A percentile compares a stretch with the other conserved stretches of the same genome.
phyloP scores from a whole-genome alignment of 2,113 vertebrate species.

The Epinephelus lanceolatus region DNA sequence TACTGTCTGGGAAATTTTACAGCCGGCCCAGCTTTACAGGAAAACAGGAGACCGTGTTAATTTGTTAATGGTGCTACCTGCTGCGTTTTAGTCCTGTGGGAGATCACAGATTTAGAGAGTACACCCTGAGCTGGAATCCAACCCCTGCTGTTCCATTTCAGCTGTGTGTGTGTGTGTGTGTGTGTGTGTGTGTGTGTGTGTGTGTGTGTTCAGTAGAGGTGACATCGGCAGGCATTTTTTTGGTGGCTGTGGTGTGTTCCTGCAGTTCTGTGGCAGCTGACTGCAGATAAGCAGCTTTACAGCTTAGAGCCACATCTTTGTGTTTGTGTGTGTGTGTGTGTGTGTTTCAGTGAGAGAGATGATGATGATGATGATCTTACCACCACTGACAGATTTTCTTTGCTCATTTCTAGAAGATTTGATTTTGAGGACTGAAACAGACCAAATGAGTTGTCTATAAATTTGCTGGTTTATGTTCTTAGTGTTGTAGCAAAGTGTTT shows the following conservation, averaged over 20 bases:
- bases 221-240: constrained; percentile 23
- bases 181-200: constrained; percentile 5
- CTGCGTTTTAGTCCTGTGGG: not conserved
- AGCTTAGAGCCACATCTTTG: constrained; percentile 51
- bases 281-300: constrained; percentile 73
- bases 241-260: constrained; percentile 18
- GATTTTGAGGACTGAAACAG: not conserved
- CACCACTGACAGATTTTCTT: constrained; percentile 9
- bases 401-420: constrained; percentile 8
- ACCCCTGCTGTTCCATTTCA: not conserved
- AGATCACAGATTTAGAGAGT: constrained; percentile 21
- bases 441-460: not conserved
- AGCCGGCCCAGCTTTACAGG: not conserved
- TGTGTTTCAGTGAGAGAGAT: not conserved
- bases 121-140: constrained; percentile 3
- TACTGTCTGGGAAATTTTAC: not conserved
- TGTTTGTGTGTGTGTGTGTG: constrained; percentile 21
- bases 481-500: not conserved
- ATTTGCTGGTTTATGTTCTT: too few species aligned
- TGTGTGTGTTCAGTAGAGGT: constrained; percentile 11
- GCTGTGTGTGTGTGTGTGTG: constrained; percentile 20
- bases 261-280: constrained; percentile 39
- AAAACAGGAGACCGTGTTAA: not conserved
- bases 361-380: not conserved
- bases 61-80: constrained; percentile 19